Evolutionary conservation across 2,888 invertebrate genomes (phyloP).

Genomic region (Caenorhabditis sp.): DNA sequence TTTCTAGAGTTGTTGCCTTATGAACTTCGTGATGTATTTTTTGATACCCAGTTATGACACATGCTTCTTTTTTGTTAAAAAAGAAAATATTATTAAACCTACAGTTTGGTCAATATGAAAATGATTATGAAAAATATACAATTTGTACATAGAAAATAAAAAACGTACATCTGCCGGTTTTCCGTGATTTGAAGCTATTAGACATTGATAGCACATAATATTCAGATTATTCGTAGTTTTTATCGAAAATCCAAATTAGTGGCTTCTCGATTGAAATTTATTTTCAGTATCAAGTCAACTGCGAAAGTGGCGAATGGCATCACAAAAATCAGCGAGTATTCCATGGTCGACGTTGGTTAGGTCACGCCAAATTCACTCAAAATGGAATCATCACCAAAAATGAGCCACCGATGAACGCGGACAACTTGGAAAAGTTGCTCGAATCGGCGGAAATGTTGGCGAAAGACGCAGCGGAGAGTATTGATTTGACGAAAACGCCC

Average conservation of each 20-base stretch:
- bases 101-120: no score
- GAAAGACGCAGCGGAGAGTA: slow-evolving; percentile 5
- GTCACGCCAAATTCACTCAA: slow-evolving; percentile 28
- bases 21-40: no score
- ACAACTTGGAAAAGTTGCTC: not conserved
- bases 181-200: no score
- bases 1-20: no score
- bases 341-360: slow-evolving; percentile 81
- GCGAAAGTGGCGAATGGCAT: slow-evolving; percentile 88
- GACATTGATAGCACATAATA: no score
- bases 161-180: no score
- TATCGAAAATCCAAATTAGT: no score
- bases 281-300: slow-evolving; percentile 82
- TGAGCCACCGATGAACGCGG: not conserved
- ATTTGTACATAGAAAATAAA: no score
- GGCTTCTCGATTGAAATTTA: not conserved
- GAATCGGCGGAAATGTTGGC: slow-evolving; percentile 15
- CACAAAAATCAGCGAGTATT: slow-evolving; percentile 82
- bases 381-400: slow-evolving; percentile 13
- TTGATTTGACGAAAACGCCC: slow-evolving; percentile 73
- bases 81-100: no score
- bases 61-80: no score
- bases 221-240: not conserved
- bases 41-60: no score
- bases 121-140: no score